Percentiles rank a stretch among this genome's conserved stretches.
Evolutionary conservation across 2,797 vertebrate species (phyloP).

Genomic region (Helarctos malayanus): DNA sequence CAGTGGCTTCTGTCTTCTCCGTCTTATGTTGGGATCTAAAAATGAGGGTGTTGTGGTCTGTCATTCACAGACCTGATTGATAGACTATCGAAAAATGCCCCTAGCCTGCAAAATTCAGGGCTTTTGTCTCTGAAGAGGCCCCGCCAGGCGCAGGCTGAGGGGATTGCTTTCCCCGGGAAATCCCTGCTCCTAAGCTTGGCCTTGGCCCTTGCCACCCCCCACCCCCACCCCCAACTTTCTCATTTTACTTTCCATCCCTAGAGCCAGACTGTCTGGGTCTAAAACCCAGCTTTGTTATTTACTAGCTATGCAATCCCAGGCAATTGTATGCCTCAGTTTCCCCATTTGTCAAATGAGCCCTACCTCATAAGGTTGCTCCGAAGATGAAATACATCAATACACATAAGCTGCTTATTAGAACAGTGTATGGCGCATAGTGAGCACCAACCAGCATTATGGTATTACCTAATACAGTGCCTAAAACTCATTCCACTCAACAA

Average conservation of each 20-base stretch:
- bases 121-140: not conserved
- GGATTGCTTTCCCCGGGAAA: conserved; percentile 34
- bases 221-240: not conserved
- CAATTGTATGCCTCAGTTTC: conserved; percentile 57
- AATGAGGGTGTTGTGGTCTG: conserved; percentile 16
- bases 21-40: conserved; percentile 28
- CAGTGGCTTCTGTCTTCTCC: conserved; percentile 18
- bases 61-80: conserved; percentile 19
- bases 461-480: not conserved
- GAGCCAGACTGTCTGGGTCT: not conserved
- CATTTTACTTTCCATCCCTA: conserved; percentile 14
- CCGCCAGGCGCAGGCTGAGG: not conserved
- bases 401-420: conserved; percentile 46
- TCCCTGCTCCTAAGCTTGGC: not conserved
- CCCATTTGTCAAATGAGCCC: conserved; percentile 36
- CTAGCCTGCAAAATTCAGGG: conserved; percentile 31
- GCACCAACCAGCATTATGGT: not conserved
- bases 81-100: not conserved
- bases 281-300: conserved; percentile 43
- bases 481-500: conserved; percentile 33
- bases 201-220: not conserved
- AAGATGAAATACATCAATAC: not conserved
- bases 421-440: not conserved
- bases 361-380: not conserved
- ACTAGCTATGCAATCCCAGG: not conserved